Base-by-base conservation (phyloP, 92 coral and sea anemone species). In the Actinernus sp. region DNA sequence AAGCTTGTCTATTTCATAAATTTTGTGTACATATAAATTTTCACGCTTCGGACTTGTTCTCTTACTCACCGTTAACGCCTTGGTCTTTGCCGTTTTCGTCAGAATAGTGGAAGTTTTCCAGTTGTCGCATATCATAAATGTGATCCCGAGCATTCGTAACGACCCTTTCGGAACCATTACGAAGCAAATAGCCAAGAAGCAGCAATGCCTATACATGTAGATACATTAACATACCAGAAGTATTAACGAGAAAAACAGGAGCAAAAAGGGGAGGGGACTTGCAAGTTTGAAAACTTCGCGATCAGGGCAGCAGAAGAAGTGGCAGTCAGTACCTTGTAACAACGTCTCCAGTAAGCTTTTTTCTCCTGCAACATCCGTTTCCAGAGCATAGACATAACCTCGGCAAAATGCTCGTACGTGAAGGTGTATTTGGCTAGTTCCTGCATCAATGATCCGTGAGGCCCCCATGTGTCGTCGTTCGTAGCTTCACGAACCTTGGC, bases 351-450 rank as follows among this genome's bases (percentile, higher is more conserved):
- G 52, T 94, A 83, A 76, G 87, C 91, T 64, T 73, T 94, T 51
- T 58, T 50, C 68, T 94, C 98, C 73, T 91, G 97, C 11, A 94
- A 83, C 95, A 94, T 79, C 41, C 98, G 80, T 70, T 87, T 94
- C 98, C 98, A 94, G 9, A 94, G 72, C 98, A 94, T 94, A 2
- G 98, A 91, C 98, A 94, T 87, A 6, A 94, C 98, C 62, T 94
- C 97, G 41, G 98, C 97, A 62, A 94, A 94, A 49, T 94, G 98
- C 55, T 94, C 98, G 63, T 94, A 94, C 8, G 98, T 94, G 76
- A 41, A 94, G 24, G 98, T 94, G 61, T 83, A 94, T 60, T 81
- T 83, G 12, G 98, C 98, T 30, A 94, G 73, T 87, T 94, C 98
- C 51, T 75, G 82, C 98, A 94, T 94, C 48, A 94, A 62, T 29